These are phyloP conservation scores for Aleiodes leptofemur DNA, from an alignment of 2,888 invertebrate genomes.

Conservation along the genomic window DNA sequence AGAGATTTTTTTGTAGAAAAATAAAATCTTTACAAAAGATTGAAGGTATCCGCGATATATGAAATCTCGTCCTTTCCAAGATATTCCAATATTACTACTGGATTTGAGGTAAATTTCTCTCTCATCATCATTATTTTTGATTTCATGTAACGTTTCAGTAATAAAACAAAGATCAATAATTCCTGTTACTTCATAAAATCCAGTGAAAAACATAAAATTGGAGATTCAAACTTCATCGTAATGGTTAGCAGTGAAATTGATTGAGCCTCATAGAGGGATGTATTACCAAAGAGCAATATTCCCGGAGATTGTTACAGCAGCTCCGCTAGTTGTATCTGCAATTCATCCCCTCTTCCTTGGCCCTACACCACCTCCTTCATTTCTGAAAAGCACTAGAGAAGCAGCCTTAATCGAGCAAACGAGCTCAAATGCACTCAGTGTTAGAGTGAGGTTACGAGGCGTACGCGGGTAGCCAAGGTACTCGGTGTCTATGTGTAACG, in stretches of 20 bases:
- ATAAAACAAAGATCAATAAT: no score
- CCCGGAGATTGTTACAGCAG: conserved; percentile 33
- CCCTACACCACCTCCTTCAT: background rate
- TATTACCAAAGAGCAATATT: conserved; percentile 44
- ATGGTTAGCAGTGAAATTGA: conserved; percentile 28
- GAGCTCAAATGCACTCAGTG: conserved; percentile 70
- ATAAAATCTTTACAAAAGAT: no score
- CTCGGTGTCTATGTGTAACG: conserved; percentile 33
- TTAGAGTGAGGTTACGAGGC: conserved; percentile 53
- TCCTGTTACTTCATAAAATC: no score
- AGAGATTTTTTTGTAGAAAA: no score
- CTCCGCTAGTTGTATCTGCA: conserved; percentile 32
- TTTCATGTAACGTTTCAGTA: no score
- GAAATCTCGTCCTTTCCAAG: no score
- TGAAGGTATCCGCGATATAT: no score
- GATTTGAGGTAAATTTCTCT: no score
- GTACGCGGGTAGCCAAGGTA: conserved; percentile 21
- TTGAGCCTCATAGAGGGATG: conserved; percentile 18
- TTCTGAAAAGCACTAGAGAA: conserved; percentile 23
- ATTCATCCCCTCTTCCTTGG: background rate
- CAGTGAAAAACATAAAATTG: background rate
- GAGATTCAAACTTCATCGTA: conserved; percentile 20
- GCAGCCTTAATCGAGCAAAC: conserved; percentile 68
- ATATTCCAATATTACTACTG: no score
- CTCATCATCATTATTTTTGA: no score